phyloP scores from a whole-genome alignment of 1,140 invertebrate species.

The Conus ventricosus region DNA sequence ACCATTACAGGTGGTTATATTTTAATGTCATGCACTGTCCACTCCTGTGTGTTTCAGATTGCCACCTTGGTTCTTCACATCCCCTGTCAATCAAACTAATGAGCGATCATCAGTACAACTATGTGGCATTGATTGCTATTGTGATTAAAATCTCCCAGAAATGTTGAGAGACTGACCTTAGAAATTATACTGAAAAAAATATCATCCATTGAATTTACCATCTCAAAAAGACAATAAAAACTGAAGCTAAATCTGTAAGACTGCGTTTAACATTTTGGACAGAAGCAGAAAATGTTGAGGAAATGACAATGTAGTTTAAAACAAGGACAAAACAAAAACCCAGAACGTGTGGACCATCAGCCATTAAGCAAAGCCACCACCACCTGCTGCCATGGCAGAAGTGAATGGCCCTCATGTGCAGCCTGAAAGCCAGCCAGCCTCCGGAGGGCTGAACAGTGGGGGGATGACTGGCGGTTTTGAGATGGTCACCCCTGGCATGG shows the following conservation, averaged over 20 bases:
- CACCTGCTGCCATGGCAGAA: not conserved
- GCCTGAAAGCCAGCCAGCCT: constrained; percentile 31
- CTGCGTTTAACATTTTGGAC: not conserved
- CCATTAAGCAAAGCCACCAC: not conserved
- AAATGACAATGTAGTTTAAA: not conserved
- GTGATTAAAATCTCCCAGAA: too few relatives aligned
- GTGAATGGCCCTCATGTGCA: constrained; percentile 2
- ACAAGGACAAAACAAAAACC: not conserved
- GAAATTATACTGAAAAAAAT: too few relatives aligned
- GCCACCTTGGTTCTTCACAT: too few relatives aligned
- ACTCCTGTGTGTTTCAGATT: too few relatives aligned
- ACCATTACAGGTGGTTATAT: too few relatives aligned
- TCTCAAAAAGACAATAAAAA: not conserved
- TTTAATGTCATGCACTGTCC: too few relatives aligned
- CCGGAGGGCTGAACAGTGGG: not conserved
- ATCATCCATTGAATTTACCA: too few relatives aligned
- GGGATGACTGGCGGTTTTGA: constrained; percentile 12
- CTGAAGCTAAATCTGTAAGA: not conserved
- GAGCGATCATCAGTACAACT: too few relatives aligned
- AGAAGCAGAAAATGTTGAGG: not conserved
- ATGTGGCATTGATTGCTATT: too few relatives aligned
- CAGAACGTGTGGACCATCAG: too few relatives aligned
- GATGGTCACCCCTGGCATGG: constrained; percentile 1
- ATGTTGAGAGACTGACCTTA: too few relatives aligned
- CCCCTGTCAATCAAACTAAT: too few relatives aligned